Evolutionary conservation across 2,113 vertebrate species (phyloP).

Genomic region (Tragelaphus buxtoni): DNA sequence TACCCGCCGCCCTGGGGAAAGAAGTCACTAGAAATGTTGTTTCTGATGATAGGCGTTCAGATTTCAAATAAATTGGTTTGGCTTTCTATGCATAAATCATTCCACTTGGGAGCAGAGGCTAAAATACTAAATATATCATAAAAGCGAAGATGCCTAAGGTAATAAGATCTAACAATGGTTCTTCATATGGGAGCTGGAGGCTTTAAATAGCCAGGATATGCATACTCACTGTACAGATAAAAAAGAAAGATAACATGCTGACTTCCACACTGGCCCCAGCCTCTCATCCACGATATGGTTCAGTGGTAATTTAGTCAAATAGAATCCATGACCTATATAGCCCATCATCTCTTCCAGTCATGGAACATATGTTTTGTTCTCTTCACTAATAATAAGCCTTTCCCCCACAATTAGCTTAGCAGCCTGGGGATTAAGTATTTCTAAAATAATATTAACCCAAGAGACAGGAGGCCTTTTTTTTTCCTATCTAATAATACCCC

Average conservation of each 20-base stretch:
- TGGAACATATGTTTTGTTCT: slow-evolving; percentile 61
- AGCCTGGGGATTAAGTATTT: slow-evolving; percentile 55
- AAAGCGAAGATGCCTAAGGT: slow-evolving; percentile 50
- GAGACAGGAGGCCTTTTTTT: slow-evolving; percentile 42
- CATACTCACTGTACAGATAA: background rate
- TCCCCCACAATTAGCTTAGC: slow-evolving; percentile 61
- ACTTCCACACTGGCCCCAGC: slow-evolving; percentile 28
- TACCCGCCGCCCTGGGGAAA: slow-evolving; percentile 45
- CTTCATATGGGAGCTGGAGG: background rate
- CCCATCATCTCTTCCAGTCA: slow-evolving; percentile 22
- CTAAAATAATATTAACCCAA: slow-evolving; percentile 63
- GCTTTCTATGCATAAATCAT: slow-evolving; percentile 50
- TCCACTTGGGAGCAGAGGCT: slow-evolving; percentile 13
- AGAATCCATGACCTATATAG: slow-evolving; percentile 54
- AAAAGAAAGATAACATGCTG: slow-evolving; percentile 14
- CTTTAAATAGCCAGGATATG: slow-evolving; percentile 6
- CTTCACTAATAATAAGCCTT: slow-evolving; percentile 47
- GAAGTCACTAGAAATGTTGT: slow-evolving; percentile 17
- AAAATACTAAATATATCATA: slow-evolving; percentile 55
- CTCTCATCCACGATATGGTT: background rate
- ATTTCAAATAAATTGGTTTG: slow-evolving; percentile 53
- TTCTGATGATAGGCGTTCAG: slow-evolving; percentile 40
- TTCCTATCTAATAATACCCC: background rate
- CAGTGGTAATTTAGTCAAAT: slow-evolving; percentile 55
- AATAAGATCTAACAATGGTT: slow-evolving; percentile 49